Conservation (phyloP, 2,113 vertebrate species). For the Chiloscyllium plagiosum region DNA sequence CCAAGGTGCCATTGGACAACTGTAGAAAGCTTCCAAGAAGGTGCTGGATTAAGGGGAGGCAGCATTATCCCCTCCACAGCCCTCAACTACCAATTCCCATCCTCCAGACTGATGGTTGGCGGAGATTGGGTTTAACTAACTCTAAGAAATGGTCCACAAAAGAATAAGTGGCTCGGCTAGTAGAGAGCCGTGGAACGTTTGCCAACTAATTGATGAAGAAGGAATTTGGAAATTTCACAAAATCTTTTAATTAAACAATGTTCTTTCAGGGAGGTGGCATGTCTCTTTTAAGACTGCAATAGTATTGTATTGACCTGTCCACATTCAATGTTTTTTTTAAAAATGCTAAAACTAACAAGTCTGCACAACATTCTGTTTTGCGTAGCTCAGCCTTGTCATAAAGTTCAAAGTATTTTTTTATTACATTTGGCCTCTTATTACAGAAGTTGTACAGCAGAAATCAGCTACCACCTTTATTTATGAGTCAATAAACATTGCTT, state of each 20-base stretch:
- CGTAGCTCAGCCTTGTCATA: slow-evolving; percentile 30
- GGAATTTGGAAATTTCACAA: background rate
- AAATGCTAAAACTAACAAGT: background rate
- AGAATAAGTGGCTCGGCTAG: background rate
- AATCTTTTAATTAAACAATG: background rate
- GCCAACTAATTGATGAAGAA: slow-evolving; percentile 15
- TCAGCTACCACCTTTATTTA: slow-evolving; percentile 36
- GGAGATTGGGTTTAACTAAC: background rate
- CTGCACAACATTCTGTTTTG: background rate
- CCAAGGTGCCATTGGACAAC: background rate
- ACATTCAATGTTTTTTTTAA: background rate
- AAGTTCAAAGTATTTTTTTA: slow-evolving; percentile 38
- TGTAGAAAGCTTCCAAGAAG: background rate
- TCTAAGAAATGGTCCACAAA: background rate
- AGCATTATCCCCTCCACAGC: background rate
- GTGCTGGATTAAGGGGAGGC: background rate
- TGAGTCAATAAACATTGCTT: slow-evolving; percentile 34
- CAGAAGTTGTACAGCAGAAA: slow-evolving; percentile 30
- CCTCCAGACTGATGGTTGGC: background rate
- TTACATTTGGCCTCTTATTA: slow-evolving; percentile 23
- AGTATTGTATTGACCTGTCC: background rate
- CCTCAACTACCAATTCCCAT: background rate
- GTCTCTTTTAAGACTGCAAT: background rate
- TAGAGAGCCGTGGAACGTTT: background rate
- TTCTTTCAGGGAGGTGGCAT: background rate